Percentiles rank a stretch among this genome's conserved stretches.
Evolutionary conservation across 2,888 invertebrate species (phyloP).

Genomic region (Cistogaster globosa): DNA sequence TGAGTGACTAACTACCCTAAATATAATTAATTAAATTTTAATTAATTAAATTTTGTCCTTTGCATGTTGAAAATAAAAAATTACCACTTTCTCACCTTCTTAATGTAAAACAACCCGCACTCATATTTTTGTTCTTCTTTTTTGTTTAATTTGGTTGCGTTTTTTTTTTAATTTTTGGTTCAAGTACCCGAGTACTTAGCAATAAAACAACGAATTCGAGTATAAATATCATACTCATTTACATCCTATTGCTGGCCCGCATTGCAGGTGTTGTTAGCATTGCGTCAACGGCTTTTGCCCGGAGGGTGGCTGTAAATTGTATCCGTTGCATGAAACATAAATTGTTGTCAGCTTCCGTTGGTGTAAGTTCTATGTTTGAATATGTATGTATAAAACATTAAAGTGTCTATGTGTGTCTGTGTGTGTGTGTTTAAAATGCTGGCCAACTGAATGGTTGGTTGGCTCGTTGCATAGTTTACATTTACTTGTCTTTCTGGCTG

Average conservation of each 20-base stretch:
- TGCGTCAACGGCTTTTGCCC: slow-evolving; percentile 67
- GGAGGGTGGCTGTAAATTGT: slow-evolving; percentile 79
- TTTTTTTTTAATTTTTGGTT: slow-evolving; percentile 43
- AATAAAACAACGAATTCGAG: slow-evolving; percentile 51
- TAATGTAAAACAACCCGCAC: slow-evolving; percentile 35
- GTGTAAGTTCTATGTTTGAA: slow-evolving; percentile 37
- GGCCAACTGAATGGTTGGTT: slow-evolving; percentile 47
- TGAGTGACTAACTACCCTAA: too few relatives aligned
- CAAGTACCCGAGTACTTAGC: slow-evolving; percentile 55
- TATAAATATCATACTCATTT: slow-evolving; percentile 63
- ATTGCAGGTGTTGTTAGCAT: slow-evolving; percentile 71
- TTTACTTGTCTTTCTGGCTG: slow-evolving; percentile 27
- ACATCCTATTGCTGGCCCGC: slow-evolving; percentile 64
- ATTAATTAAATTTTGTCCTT: not conserved
- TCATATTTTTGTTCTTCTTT: not conserved
- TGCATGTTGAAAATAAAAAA: not conserved
- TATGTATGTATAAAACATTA: not conserved
- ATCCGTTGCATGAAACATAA: slow-evolving; percentile 79
- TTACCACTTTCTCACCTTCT: not conserved
- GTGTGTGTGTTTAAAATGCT: slow-evolving; percentile 20
- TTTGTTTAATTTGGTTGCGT: slow-evolving; percentile 1
- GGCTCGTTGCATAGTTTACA: slow-evolving; percentile 46
- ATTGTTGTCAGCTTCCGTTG: slow-evolving; percentile 81
- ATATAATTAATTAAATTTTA: too few relatives aligned
- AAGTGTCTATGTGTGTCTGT: not conserved